Evolutionary conservation across 2,113 vertebrate genomes (phyloP), one percentile per base, ranked within the genome.

Genomic region (Corythornis vintsioides): DNA sequence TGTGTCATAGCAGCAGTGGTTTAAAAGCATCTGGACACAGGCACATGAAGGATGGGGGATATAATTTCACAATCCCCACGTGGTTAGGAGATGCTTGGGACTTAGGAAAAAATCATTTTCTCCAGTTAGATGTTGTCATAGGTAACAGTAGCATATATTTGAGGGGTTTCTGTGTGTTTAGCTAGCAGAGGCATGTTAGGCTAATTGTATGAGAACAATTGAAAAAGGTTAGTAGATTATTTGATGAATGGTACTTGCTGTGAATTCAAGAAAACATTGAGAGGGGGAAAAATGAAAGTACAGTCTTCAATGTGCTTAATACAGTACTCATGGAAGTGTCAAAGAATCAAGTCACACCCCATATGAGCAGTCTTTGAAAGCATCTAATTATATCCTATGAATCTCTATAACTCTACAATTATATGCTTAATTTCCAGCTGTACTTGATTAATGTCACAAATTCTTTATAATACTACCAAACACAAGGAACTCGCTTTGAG

Each of bases 401-500:
- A 55, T 77, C 65, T 67, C 87, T 86, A 3, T 89, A 83, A 45
- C 82, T 86, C 85, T 83, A 72, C 92, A 94, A 92, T 95, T 92
- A 92, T 18, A 71, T 83, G 67, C 85, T 77, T 81, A 74, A 93
- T 88, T 95, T 92, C 82, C 91, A 94, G 89, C 82, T 94, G 84
- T 88, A 85, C 33, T 89, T 85, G 45, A 92, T 94, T 89, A 94
- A 64, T 52, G 70, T 73, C n/a, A 83, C 33, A 73, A 83, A 82
- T 52, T 20, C 87, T 88, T 85, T 93, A 26, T 76, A 79, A 71
- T 64, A 67, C 43, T 60, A 28, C 31, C 38, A 93, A 53, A 73
- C 10, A 29, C 9, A 16, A 75, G 77, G 50, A 93, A 22, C 59
- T 93, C 63, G 38, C 70, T 83, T 87, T 48, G 82, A 83, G 45